Base-by-base conservation (phyloP, 2,113 vertebrate species). In the Myrmophylax atrothorax region DNA sequence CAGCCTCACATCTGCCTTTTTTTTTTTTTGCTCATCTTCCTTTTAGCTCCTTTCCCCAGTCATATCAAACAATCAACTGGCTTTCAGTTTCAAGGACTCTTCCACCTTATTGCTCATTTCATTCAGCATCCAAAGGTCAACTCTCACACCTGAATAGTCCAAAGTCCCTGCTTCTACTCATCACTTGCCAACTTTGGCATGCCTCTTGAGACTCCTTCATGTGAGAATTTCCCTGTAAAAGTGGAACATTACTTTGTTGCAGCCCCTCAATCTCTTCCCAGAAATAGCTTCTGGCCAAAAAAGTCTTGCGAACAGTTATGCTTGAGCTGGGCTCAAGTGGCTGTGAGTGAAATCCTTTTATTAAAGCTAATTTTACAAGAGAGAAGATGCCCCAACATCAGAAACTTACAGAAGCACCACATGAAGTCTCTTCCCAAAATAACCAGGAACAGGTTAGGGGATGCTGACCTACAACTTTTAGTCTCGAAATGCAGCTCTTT, bases 21-120 rank as follows among this genome's bases (percentile, higher is more conserved):
- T 81, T 93, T 47, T 37, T 81, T 72, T 72, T 56, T 64, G 68
- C 74, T 97, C 79, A 63, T 89, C 72, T 84, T 90, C 63, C 75
- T 52, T 52, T 25, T 44, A 53, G n/a, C 23, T 88, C 42, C 64
- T 93, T 87, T 93, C 62, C 37, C 47, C 31, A 78, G 63, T 90
- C 69, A 52, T 55, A 74, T 46, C 73, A 90, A 82, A 72, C 69
- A 90, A 73, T 75, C 78, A 87, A 63, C 55, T 33, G 72, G 59
- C 60, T 59, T 80, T 83, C 83, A 58, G 29, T 90, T 92, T 89
- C 75, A 93, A 95, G 92, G 86, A 90, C 83, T 90, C 73, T 88
- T 93, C 42, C 64, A 86, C 76, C 38, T 86, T 87, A 72, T 22
- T 94, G 87, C 78, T 91, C 78, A 82, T 64, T 91, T 87, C 59